Percentiles rank a stretch among this genome's conserved stretches.
Evolutionary conservation across 2,888 invertebrate species (phyloP).

Genomic region (Gymnosoma rotundatum): DNA sequence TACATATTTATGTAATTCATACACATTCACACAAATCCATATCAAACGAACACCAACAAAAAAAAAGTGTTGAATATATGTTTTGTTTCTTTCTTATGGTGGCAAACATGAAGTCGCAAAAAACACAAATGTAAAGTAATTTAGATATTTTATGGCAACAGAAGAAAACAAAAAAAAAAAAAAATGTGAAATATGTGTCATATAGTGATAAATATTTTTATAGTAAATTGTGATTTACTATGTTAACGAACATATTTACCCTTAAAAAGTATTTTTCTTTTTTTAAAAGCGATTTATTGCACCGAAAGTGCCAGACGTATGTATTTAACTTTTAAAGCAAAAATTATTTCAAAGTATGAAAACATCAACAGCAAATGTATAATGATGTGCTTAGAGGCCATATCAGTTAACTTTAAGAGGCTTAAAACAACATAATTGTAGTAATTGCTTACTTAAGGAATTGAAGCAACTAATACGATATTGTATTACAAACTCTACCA

Average conservation of each 20-base stretch:
- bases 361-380: background rate
- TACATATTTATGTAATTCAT: background rate
- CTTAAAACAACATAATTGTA: constrained; percentile 10
- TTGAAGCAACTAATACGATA: background rate
- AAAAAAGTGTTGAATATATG: constrained; percentile 47
- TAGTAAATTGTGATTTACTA: constrained; percentile 62
- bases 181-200: constrained; percentile 60
- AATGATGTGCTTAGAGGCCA: constrained; percentile 40
- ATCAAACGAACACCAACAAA: background rate
- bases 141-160: constrained; percentile 55
- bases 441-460: constrained; percentile 17
- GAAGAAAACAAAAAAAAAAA: constrained; percentile 13
- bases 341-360: background rate
- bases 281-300: background rate
- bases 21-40: constrained; percentile 13
- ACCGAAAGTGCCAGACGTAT: background rate
- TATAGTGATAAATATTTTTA: constrained; percentile 56
- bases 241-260: constrained; percentile 32
- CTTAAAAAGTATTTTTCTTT: constrained; percentile 8
- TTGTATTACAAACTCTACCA: no score
- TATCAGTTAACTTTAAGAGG: constrained; percentile 30
- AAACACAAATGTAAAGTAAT: constrained; percentile 40
- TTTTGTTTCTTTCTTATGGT: constrained; percentile 41
- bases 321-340: background rate
- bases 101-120: constrained; percentile 16